Evolutionary conservation across 2,888 invertebrate genomes (phyloP), one percentile per base, ranked within the genome.

Genomic region (Thymelicus lineola): DNA sequence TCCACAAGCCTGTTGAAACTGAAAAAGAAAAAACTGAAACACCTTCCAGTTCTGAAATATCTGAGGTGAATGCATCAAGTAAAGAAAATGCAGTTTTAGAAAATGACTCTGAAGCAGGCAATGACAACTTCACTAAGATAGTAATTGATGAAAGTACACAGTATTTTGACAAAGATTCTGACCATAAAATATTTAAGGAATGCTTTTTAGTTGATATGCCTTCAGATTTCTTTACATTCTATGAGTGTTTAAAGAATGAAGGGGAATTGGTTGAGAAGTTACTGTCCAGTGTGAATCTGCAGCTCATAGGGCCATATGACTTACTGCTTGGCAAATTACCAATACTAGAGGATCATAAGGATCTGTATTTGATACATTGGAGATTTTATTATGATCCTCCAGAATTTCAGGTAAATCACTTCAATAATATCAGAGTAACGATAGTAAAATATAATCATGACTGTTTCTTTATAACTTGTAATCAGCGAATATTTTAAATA

Each of bases 301-400:
- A 95, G 75, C 89, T 98, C 58, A 97, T 98, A 57, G 99, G 99
- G 0, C 97, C 98, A 0, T 99, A 95, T 90, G 98, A 99, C 87
- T 95, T 98, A 65, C 86, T 99, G 48, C 90, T 94, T 59, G 96
- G 95, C 7, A 95, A 95, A 79, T 94, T 97, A 74, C 94, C 94
- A 2, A 86, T 89, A 70, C 84, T 95, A 35, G 87, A 94, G 0
- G 88, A 95, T 71, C 3, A 28, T 28, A 94, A 95, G 72, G 91
- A 95, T 72, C 91, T 96, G 72, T 97, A 96, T 83, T 94, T 98
- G 61, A 89, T 96, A 10, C 98, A 98, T 84, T 98, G 98, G 97
- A 95, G 99, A 77, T 99, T 97, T 88, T 98, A 95, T 84, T 98
- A 97, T 87, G 99, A 99, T 93, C 98, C 98, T 10, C 99, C 99